A percentile compares a stretch with the other conserved stretches of the same genome.
These are phyloP conservation scores for Cynocephalus volans DNA, from an alignment of 2,113 vertebrate genomes.

Conservation along the genomic window DNA sequence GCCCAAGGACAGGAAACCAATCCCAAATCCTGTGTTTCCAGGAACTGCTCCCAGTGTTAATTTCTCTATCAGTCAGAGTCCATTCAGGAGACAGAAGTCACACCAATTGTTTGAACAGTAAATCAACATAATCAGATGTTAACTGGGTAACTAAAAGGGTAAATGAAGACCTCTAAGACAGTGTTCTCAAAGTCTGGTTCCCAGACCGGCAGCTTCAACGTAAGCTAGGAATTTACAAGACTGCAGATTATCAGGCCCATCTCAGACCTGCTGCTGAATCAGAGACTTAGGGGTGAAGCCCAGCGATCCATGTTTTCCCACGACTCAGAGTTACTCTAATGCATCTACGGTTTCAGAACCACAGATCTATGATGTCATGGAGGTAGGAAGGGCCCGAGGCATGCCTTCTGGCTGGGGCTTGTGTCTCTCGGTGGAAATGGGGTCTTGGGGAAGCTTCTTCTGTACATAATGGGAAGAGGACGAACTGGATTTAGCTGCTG, in stretches of 20 bases:
- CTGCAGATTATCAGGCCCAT: neutral
- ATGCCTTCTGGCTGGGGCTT: neutral
- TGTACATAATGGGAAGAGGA: neutral
- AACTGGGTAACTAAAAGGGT: neutral
- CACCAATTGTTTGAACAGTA: neutral
- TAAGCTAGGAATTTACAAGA: neutral
- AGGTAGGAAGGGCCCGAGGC: too few species aligned
- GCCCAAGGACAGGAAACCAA: neutral
- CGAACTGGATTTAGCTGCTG: neutral
- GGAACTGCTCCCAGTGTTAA: neutral
- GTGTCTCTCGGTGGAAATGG: neutral
- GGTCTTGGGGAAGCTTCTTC: neutral
- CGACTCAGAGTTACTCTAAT: neutral
- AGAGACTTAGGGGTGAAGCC: too few species aligned
- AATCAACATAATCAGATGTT: neutral
- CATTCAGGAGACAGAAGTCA: neutral
- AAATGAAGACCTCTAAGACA: neutral
- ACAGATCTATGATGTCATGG: neutral
- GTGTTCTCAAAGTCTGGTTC: neutral
- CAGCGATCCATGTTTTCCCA: accelerated
- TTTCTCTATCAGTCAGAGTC: neutral
- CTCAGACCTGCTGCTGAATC: neutral
- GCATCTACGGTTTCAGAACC: neutral
- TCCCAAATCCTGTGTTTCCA: neutral
- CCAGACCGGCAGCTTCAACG: too few species aligned